Conservation (phyloP, 2,113 vertebrate genomes). For the Octodon degus region DNA sequence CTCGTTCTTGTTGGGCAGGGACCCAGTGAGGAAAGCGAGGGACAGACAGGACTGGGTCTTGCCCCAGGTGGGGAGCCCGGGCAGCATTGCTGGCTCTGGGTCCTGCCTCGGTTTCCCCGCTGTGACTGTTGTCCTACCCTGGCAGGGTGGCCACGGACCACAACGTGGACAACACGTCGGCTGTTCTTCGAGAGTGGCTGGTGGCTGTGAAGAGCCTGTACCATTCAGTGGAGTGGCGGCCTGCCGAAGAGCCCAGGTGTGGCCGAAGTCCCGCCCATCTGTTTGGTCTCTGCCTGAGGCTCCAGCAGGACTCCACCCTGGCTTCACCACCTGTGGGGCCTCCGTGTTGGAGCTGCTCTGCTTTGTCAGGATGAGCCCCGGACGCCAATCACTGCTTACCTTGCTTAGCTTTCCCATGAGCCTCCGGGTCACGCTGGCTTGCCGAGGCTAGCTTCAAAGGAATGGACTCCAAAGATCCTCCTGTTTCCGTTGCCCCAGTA, state of each 20-base stretch:
- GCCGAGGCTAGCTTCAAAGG: neutral
- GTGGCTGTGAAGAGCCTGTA: slow-evolving; percentile 91
- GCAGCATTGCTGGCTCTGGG: accelerated
- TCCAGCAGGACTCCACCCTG: neutral
- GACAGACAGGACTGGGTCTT: accelerated
- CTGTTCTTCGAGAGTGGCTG: slow-evolving; percentile 92
- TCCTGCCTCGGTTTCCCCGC: neutral
- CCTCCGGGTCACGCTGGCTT: too few species aligned
- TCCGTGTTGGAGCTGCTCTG: neutral
- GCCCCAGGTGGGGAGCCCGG: accelerated
- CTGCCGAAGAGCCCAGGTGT: slow-evolving; percentile 91
- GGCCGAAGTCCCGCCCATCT: neutral
- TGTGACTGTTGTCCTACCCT: neutral
- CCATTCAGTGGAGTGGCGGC: slow-evolving; percentile 95
- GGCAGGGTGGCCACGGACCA: slow-evolving; percentile 95
- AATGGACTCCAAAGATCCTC: neutral
- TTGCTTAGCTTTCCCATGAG: neutral
- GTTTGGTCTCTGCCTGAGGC: neutral
- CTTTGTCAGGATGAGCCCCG: neutral
- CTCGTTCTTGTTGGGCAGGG: neutral
- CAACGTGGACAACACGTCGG: slow-evolving; percentile 92
- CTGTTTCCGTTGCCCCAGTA: neutral
- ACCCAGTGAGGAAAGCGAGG: neutral
- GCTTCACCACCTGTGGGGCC: neutral
- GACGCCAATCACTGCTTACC: neutral